phyloP scores from a whole-genome alignment of 2,888 invertebrate species.

The Volucella bombylans region DNA sequence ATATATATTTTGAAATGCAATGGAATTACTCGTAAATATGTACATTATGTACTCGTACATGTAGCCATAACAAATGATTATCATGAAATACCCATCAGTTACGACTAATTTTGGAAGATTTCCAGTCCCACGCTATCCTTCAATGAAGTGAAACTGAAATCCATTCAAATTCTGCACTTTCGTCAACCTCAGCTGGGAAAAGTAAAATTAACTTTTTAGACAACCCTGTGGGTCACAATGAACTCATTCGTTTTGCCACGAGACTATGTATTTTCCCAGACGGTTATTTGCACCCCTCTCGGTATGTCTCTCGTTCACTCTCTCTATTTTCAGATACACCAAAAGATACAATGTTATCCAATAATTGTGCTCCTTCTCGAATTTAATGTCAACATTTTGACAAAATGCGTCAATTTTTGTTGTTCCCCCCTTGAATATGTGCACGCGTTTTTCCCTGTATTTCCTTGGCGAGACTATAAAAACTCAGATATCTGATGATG shows the following conservation, averaged over 20 bases:
- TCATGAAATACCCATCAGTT: no score
- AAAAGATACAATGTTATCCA: conserved; percentile 30
- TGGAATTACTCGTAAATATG: no score
- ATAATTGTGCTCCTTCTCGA: conserved; percentile 45
- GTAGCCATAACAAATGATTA: no score
- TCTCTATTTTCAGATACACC: conserved; percentile 33
- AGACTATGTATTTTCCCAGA: conserved; percentile 4
- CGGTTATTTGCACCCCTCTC: conserved; percentile 3
- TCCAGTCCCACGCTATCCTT: no score
- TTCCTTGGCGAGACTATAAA: conserved; percentile 63
- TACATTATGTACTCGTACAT: no score
- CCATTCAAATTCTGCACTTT: conserved; percentile 20
- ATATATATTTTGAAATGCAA: no score
- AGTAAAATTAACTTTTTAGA: conserved; percentile 43
- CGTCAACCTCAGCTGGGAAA: conserved; percentile 60
- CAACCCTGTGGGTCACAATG: conserved; percentile 24
- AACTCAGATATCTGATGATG: conserved; percentile 66
- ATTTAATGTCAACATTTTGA: conserved; percentile 55
- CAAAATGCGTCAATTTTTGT: conserved; percentile 67
- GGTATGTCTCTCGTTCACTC: background rate
- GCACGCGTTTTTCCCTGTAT: conserved; percentile 31
- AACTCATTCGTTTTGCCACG: conserved; percentile 11
- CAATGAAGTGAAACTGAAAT: background rate
- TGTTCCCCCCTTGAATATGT: conserved; percentile 34
- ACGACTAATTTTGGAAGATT: no score